Evolutionary conservation across 2,797 vertebrate species (phyloP).

Genomic region (Premnoplex brunnescens): DNA sequence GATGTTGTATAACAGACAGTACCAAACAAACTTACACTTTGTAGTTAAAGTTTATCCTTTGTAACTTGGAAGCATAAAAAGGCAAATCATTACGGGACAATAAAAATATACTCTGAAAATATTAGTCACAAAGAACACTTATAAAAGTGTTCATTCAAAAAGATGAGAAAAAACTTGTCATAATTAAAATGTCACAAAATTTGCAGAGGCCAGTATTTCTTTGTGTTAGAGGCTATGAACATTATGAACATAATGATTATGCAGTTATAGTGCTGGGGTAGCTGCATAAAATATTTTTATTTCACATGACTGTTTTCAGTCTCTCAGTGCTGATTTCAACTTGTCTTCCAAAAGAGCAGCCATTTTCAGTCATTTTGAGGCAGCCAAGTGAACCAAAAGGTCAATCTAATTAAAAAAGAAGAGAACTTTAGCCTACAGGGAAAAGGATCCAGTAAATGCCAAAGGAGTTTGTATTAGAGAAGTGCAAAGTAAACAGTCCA

Average conservation of each 20-base stretch:
- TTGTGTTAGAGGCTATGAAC: slow-evolving; percentile 56
- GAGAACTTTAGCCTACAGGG: slow-evolving; percentile 64
- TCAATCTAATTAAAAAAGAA: slow-evolving; percentile 80
- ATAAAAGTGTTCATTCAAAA: slow-evolving; percentile 58
- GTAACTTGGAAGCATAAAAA: slow-evolving; percentile 46
- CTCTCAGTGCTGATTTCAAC: slow-evolving; percentile 62
- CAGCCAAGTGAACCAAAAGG: slow-evolving; percentile 76
- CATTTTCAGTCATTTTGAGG: slow-evolving; percentile 74
- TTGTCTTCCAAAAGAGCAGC: slow-evolving; percentile 63
- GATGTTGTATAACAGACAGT: background rate
- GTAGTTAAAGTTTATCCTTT: background rate
- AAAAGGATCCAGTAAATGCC: slow-evolving; percentile 67
- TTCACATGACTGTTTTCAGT: slow-evolving; percentile 69
- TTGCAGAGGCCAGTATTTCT: slow-evolving; percentile 64
- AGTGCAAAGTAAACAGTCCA: slow-evolving; percentile 67
- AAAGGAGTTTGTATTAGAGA: slow-evolving; percentile 65
- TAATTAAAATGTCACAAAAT: slow-evolving; percentile 60
- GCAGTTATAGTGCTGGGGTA: slow-evolving; percentile 43
- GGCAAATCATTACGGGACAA: slow-evolving; percentile 22
- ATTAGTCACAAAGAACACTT: slow-evolving; percentile 37
- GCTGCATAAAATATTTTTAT: slow-evolving; percentile 64
- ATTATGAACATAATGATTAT: slow-evolving; percentile 68
- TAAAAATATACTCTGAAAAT: slow-evolving; percentile 55
- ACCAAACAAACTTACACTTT: background rate
- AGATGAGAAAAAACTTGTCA: slow-evolving; percentile 57